A percentile compares a stretch with the other conserved stretches of the same genome.
phyloP scores from a whole-genome alignment of 2,888 invertebrate species.

The Pyrochroa serraticornis region DNA sequence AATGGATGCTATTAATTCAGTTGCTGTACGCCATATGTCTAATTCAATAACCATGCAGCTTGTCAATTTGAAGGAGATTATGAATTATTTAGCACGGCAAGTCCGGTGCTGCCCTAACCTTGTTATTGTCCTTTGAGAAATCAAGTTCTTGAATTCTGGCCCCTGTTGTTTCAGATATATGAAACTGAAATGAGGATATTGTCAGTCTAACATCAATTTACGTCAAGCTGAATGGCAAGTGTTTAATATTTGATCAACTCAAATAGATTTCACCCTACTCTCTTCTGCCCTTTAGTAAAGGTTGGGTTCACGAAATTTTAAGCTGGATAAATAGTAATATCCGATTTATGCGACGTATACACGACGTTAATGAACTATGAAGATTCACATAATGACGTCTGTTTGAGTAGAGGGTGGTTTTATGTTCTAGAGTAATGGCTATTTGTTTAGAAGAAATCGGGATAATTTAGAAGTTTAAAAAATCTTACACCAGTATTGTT shows the following conservation, averaged over 20 bases:
- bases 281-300: slow-evolving; percentile 18
- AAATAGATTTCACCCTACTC: slow-evolving; percentile 49
- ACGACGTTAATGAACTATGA: slow-evolving; percentile 38
- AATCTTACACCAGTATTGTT: background rate
- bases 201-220: slow-evolving; percentile 34
- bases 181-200: slow-evolving; percentile 37
- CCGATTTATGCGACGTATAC: slow-evolving; percentile 34
- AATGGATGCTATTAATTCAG: too few species aligned
- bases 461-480: background rate
- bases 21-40: slow-evolving; percentile 1
- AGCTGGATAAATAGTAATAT: slow-evolving; percentile 34
- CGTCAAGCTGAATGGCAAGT: slow-evolving; percentile 41
- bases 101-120: slow-evolving; percentile 33
- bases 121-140: slow-evolving; percentile 43
- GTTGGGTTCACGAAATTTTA: slow-evolving; percentile 24
- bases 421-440: too few species aligned
- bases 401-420: slow-evolving; percentile 30
- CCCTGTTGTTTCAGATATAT: slow-evolving; percentile 17
- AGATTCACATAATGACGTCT: slow-evolving; percentile 32
- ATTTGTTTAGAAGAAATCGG: background rate
- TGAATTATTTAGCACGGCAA: slow-evolving; percentile 38
- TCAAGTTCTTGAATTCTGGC: slow-evolving; percentile 34
- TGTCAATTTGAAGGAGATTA: slow-evolving; percentile 36
- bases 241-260: slow-evolving; percentile 51
- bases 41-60: slow-evolving; percentile 27